A percentile compares a stretch with the other conserved stretches of the same genome.
Evolutionary conservation across 2,888 invertebrate genomes (phyloP).

Genomic region (Drymonia ruficornis): DNA sequence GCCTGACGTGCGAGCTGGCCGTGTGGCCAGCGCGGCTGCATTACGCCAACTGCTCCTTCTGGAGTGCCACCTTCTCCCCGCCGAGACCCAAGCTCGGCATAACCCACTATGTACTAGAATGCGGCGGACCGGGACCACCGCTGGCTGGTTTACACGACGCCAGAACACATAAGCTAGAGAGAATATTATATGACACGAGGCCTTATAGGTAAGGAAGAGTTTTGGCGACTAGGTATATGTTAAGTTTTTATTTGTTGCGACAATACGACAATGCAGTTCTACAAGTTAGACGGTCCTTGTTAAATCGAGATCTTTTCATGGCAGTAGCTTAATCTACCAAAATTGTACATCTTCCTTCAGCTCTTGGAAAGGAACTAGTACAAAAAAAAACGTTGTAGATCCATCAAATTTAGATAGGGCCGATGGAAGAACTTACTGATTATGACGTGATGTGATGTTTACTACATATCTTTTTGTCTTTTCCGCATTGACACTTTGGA

Average conservation of each 20-base stretch:
- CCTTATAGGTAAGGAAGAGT: conserved; percentile 79
- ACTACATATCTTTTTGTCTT: too few species aligned
- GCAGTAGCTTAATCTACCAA: too few species aligned
- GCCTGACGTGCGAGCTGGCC: conserved; percentile 94
- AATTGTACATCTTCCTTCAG: too few species aligned
- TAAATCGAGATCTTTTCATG: too few species aligned
- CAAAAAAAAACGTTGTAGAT: too few species aligned
- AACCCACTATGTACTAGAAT: conserved; percentile 91
- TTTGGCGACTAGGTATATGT: not conserved
- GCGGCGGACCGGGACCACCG: conserved; percentile 96
- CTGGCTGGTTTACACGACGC: conserved; percentile 92
- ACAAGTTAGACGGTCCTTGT: too few species aligned
- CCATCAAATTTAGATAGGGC: too few species aligned
- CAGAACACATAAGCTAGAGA: conserved; percentile 90
- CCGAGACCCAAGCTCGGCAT: conserved; percentile 74
- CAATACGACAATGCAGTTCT: too few species aligned
- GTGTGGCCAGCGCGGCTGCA: conserved; percentile 92
- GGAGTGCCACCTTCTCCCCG: conserved; percentile 90
- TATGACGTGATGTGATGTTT: too few species aligned
- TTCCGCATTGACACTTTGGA: too few species aligned
- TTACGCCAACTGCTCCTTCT: conserved; percentile 95
- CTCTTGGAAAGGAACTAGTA: too few species aligned
- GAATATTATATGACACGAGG: conserved; percentile 91
- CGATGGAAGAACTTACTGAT: too few species aligned
- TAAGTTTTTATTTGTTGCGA: not conserved